These are phyloP conservation scores for Helogale parvula DNA, from an alignment of 2,113 vertebrate genomes.

Conservation along the genomic window DNA sequence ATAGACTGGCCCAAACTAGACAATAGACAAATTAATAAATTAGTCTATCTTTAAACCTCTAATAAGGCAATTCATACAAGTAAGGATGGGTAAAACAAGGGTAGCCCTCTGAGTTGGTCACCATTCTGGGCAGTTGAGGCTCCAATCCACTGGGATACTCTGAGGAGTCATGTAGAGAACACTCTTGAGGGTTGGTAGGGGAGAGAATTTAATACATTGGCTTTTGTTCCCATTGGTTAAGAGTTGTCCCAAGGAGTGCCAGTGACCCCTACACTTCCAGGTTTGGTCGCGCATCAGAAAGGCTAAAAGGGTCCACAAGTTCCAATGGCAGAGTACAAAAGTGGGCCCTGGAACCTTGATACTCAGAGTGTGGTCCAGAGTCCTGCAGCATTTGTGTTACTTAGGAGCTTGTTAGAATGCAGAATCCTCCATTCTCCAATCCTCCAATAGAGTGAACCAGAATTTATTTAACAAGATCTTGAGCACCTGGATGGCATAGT, in stretches of 20 bases:
- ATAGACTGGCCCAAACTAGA: not conserved
- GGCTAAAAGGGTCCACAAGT: not conserved
- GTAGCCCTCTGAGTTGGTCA: not conserved
- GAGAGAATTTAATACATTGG: not conserved
- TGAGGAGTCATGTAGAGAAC: not conserved
- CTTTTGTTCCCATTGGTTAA: not conserved
- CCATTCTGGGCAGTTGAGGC: no score
- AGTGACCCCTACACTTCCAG: not conserved
- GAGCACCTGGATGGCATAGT: no score
- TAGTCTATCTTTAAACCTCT: constrained; percentile 47
- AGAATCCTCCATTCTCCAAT: no score
- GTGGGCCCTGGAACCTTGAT: not conserved
- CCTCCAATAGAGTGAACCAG: not conserved
- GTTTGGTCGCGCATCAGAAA: not conserved
- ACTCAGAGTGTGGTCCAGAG: not conserved
- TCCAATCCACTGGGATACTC: not conserved
- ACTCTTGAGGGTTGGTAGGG: no score
- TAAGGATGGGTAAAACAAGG: not conserved
- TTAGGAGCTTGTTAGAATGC: not conserved
- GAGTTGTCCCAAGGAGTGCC: not conserved
- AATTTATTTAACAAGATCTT: not conserved
- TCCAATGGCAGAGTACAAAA: not conserved
- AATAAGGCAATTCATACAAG: not conserved
- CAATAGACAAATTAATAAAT: constrained; percentile 56
- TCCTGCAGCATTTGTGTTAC: not conserved